Conservation (phyloP, 2,113 vertebrate genomes). For the Myotis brandtii region DNA sequence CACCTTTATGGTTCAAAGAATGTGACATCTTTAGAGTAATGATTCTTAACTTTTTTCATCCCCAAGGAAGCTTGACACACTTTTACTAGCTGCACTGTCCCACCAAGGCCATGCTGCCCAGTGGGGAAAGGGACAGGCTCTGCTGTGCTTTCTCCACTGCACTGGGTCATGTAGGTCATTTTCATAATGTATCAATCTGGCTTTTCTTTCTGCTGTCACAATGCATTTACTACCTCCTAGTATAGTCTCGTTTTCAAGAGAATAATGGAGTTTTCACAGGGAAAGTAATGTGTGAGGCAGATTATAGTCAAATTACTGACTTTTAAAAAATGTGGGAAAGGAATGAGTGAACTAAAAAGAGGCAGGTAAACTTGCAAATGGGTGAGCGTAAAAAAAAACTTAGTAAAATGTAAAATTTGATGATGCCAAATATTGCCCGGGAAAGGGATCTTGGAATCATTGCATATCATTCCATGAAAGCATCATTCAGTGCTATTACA, state of each 20-base stretch:
- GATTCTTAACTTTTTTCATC: not conserved
- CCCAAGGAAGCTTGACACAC: not conserved
- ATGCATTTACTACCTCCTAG: constrained; percentile 4
- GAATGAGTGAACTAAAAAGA: not conserved
- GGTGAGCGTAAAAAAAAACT: not conserved
- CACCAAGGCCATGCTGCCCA: not conserved
- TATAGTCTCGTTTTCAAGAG: constrained; percentile 34
- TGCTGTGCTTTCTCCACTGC: not conserved
- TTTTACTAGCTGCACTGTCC: not conserved
- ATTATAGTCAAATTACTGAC: not conserved
- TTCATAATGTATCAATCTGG: not conserved
- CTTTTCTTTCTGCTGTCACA: constrained; percentile 25
- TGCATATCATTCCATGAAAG: not conserved
- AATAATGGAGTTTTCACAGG: constrained; percentile 9
- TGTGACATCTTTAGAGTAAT: not conserved
- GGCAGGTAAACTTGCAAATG: not conserved
- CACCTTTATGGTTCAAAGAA: too few species aligned
- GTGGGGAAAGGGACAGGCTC: not conserved
- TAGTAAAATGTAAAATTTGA: not conserved
- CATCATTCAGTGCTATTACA: not conserved
- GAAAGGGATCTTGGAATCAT: not conserved
- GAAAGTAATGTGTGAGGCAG: constrained; percentile 25
- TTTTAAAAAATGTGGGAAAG: constrained; percentile 4
- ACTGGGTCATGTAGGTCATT: not conserved
- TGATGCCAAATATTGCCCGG: not conserved